Percentiles rank a stretch among this genome's conserved stretches.
Conservation (phyloP, 1,140 invertebrate genomes). For the Polypedilum vanderplanki region DNA sequence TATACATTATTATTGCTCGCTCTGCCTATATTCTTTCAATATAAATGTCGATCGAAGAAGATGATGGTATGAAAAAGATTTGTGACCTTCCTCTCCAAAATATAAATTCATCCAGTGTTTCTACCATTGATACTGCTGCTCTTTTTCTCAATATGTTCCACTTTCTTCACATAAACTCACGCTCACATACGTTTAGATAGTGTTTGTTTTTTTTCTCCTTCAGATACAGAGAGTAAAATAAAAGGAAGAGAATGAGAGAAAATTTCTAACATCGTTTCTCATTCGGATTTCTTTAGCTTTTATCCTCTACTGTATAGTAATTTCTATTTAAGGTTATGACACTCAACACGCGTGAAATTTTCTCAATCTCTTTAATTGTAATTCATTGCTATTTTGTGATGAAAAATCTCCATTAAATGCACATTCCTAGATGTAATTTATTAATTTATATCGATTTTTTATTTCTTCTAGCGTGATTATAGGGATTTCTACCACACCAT, state of each 20-base stretch:
- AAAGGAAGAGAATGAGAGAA: background rate
- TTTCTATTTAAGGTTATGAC: background rate
- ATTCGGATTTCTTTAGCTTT: constrained; percentile 10
- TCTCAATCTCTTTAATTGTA: background rate
- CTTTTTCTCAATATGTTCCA: background rate
- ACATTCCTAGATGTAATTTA: constrained; percentile 5
- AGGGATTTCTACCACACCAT: background rate
- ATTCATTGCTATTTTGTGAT: background rate
- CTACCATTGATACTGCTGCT: too few relatives aligned
- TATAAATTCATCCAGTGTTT: constrained; percentile 3
- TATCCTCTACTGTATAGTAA: too few relatives aligned
- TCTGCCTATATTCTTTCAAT: background rate
- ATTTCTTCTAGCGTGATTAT: background rate
- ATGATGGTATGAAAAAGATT: background rate
- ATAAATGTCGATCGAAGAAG: background rate
- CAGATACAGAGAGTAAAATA: background rate
- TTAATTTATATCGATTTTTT: constrained; percentile 20
- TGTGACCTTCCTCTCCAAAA: background rate
- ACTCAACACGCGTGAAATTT: background rate
- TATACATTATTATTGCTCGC: background rate
- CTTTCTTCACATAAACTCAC: background rate
- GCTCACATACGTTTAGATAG: background rate
- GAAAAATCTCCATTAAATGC: background rate
- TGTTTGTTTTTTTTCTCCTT: background rate
- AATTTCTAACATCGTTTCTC: background rate